These are phyloP conservation scores for Enteromius afrohamiltoni DNA, from an alignment of 2,797 vertebrate genomes.

Conservation along the genomic window DNA sequence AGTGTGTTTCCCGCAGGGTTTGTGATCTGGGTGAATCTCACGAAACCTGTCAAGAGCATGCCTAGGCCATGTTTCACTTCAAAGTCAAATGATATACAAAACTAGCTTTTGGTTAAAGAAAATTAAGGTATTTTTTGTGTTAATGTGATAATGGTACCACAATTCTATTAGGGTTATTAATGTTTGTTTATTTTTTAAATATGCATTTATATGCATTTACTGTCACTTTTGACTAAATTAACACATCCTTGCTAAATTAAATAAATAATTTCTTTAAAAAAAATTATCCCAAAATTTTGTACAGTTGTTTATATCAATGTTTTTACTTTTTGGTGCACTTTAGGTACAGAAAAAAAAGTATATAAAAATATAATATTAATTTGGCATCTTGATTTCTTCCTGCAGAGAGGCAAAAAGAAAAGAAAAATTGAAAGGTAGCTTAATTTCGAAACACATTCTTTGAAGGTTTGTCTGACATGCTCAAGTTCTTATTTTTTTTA, in stretches of 20 bases:
- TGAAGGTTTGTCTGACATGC: neutral
- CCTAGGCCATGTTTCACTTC: neutral
- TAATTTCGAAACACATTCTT: neutral
- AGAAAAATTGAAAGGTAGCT: neutral
- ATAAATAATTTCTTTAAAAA: no score
- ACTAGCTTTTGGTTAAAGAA: neutral
- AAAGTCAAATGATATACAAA: neutral
- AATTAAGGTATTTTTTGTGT: conserved; percentile 11
- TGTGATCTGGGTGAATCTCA: conserved; percentile 40
- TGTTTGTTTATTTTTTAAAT: neutral
- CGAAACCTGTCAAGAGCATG: conserved; percentile 1
- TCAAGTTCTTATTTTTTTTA: neutral
- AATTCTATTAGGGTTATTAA: neutral
- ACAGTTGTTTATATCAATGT: neutral
- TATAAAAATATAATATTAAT: neutral
- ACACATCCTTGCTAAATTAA: neutral
- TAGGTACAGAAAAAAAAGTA: no score
- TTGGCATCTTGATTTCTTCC: neutral
- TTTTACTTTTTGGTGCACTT: neutral
- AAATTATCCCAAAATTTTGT: no score
- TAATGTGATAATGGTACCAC: neutral
- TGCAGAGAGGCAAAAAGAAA: neutral
- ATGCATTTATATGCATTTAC: neutral
- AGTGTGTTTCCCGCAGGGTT: conserved; percentile 36
- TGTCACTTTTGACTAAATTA: neutral